Percentiles rank a stretch among this genome's conserved stretches.
Conservation (phyloP, 2,797 vertebrate species). For the Gymnopithys bicolor region DNA sequence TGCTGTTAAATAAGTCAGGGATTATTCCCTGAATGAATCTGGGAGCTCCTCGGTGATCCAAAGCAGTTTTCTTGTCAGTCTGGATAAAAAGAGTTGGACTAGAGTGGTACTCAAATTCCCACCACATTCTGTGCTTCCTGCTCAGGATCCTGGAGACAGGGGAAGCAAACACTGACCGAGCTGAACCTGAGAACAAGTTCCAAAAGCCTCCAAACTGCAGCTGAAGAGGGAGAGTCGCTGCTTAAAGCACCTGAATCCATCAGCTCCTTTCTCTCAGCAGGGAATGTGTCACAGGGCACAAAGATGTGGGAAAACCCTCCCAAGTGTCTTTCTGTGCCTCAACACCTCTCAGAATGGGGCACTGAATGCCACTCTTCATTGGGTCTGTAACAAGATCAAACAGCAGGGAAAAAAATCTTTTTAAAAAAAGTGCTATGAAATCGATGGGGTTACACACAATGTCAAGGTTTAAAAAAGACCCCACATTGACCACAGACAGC, state of each 20-base stretch:
- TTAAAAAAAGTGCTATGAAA: accelerated
- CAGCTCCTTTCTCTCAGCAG: slow-evolving; percentile 1
- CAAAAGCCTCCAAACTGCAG: not conserved
- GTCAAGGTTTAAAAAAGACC: not conserved
- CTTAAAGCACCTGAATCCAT: not conserved
- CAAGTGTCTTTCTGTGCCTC: not conserved
- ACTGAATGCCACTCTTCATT: not conserved
- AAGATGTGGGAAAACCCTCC: not conserved
- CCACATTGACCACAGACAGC: not conserved
- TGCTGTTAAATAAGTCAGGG: not conserved
- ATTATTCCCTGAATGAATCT: not conserved
- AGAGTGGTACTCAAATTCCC: not conserved
- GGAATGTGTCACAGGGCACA: not conserved
- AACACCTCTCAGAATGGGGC: not conserved
- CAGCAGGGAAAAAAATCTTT: not conserved
- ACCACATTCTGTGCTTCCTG: not conserved
- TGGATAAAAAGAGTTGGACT: not conserved
- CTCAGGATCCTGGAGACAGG: not conserved
- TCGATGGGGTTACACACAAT: not conserved
- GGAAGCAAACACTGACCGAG: not conserved
- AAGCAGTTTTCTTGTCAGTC: not conserved
- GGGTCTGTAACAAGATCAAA: not conserved
- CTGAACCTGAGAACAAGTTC: not conserved
- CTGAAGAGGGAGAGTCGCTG: not conserved
- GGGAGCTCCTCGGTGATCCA: not conserved